Conservation (phyloP, 2,113 vertebrate genomes). For the Psittacara wagleri region DNA sequence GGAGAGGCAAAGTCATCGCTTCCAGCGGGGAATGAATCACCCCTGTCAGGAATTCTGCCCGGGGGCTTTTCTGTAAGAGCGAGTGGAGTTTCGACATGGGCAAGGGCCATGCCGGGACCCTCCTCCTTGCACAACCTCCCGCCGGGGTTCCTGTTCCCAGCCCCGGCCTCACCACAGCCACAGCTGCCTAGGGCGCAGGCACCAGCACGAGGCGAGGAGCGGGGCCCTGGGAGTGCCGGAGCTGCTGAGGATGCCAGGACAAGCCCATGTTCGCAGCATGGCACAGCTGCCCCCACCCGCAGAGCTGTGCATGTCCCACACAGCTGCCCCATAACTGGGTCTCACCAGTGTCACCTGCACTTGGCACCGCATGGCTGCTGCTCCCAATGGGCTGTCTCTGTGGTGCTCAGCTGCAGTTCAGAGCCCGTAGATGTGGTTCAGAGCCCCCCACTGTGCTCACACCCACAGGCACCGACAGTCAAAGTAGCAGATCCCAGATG, state of each 20-base stretch:
- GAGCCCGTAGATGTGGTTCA: not conserved
- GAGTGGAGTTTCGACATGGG: conserved; percentile 12
- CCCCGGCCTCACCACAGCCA: not conserved
- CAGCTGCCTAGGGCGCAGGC: fast-evolving
- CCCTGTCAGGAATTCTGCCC: conserved; percentile 58
- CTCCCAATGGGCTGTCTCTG: fast-evolving
- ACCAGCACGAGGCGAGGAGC: fast-evolving
- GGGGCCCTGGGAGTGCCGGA: fast-evolving
- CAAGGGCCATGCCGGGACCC: not conserved
- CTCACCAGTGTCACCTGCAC: fast-evolving
- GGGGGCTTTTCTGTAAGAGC: conserved; percentile 49
- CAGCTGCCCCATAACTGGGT: fast-evolving
- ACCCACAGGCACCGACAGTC: not conserved
- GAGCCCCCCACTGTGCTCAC: not conserved
- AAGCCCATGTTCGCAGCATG: fast-evolving
- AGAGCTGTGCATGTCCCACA: not conserved
- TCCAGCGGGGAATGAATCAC: conserved; percentile 59
- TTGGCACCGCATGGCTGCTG: fast-evolving
- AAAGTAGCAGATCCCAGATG: fast-evolving
- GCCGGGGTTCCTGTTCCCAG: not conserved
- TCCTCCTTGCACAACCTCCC: conserved; percentile 40
- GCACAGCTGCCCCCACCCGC: fast-evolving
- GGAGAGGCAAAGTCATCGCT: conserved; percentile 35
- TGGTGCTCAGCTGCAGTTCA: fast-evolving
- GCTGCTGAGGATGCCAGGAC: fast-evolving